phyloP scores from a whole-genome alignment of 2,797 vertebrate genomes.

The Megalops cyprinoides region DNA sequence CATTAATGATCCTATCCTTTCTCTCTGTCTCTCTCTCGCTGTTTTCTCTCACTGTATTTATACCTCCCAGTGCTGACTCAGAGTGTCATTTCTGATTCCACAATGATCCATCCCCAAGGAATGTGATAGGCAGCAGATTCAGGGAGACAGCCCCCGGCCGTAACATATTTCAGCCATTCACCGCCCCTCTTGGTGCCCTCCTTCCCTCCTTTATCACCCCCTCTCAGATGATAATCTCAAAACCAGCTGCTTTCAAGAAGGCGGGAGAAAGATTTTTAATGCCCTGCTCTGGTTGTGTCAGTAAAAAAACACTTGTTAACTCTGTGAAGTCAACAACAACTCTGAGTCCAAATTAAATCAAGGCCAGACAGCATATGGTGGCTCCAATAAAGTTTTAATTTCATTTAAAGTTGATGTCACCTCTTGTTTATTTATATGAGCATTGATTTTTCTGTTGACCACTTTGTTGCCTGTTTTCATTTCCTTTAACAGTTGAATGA shows the following conservation, averaged over 20 bases:
- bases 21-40: neutral
- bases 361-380: constrained; percentile 4
- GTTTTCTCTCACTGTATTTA: constrained; percentile 22
- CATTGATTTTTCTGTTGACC: neutral
- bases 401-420: neutral
- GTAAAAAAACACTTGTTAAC: neutral
- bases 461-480: neutral
- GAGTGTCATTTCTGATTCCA: neutral
- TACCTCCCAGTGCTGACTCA: constrained; percentile 21
- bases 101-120: constrained; percentile 30
- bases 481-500: too few relatives aligned
- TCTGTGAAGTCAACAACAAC: constrained; percentile 9
- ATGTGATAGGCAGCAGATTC: constrained; percentile 14
- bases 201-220: neutral
- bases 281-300: constrained; percentile 11
- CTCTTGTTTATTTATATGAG: neutral
- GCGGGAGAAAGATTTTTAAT: neutral
- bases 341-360: neutral
- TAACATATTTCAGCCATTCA: neutral
- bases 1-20: constrained; percentile 2
- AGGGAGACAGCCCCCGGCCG: constrained; percentile 19
- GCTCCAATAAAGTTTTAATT: constrained; percentile 3
- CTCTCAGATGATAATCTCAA: neutral
- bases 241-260: neutral
- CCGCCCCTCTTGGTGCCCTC: neutral